Conservation (phyloP, 1,140 invertebrate genomes). For the Antheraea pernyi region DNA sequence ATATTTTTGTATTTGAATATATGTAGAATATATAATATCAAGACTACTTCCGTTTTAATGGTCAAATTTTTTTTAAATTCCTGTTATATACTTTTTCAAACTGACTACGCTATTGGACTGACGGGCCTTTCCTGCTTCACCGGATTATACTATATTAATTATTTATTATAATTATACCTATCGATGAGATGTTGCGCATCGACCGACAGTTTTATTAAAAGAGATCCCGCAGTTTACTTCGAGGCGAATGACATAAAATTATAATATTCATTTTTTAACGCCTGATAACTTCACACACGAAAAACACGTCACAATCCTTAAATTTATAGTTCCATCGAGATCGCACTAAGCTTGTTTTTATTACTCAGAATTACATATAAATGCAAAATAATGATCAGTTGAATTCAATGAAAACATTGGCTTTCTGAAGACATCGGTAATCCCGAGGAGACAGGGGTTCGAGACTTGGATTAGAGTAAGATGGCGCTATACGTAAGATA, state of each 20-base stretch:
- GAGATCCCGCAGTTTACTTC: no score
- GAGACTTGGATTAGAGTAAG: slow-evolving; percentile 33
- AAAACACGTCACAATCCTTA: not conserved
- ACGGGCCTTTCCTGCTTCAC: no score
- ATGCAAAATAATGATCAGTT: not conserved
- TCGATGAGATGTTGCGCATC: no score
- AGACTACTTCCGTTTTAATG: no score
- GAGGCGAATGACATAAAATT: not conserved
- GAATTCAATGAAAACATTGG: slow-evolving; percentile 11
- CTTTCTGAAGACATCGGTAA: slow-evolving; percentile 34
- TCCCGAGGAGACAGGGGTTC: slow-evolving; percentile 38
- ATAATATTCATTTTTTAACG: not conserved
- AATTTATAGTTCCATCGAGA: not conserved
- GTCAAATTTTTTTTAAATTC: no score
- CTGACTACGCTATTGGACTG: no score
- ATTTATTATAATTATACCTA: no score
- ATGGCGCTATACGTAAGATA: slow-evolving; percentile 34
- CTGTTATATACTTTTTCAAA: no score
- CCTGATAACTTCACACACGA: not conserved
- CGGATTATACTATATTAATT: no score
- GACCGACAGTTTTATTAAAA: no score
- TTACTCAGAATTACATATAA: not conserved
- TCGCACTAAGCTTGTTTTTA: not conserved
- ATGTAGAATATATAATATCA: no score
- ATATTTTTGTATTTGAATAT: no score